Evolutionary conservation across 1,140 invertebrate genomes (phyloP), one percentile per base, ranked within the genome.

Genomic region (Drosophila willistoni): DNA sequence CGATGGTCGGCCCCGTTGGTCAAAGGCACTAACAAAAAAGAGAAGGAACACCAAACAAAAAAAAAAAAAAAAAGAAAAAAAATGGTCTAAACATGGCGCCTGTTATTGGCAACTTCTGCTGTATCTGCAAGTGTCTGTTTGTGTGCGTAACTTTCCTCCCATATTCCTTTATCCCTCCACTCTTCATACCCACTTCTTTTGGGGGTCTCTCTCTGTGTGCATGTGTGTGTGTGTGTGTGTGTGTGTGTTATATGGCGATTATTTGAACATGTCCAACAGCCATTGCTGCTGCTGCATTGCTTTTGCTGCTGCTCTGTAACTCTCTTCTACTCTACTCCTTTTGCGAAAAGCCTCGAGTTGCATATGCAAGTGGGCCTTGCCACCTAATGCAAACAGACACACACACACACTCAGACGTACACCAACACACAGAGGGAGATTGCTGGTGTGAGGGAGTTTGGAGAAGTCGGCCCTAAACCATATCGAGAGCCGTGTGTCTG

Each of bases 241-340:
- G 33, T 1, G 39, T 55, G 39, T 22, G 19, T 33, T 36, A 19
- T 29, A 39, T 64, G 79, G 64, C 64, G 79, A 66, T 76, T 80
- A 81, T 84, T 84, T 84, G 81, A 85, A 84, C 81, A 84, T 85
- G 81, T 79, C 81, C 81, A 84, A 85, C 81, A 85, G 81, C 77
- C 79, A 80, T 78, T 19, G 75, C 74, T 54, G 34, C 79, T 51
- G n/a, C 59, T 44, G 25, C 56, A 29, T 63, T 69, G 66, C 59
- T 47, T 61, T 65, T 80, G 68, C 68, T 68, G 36, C 72, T 69
- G 36, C 44, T 51, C 44, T 51, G 44, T 51, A 66, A 61, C 68
- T 62, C 65, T 42, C 73, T 76, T 54, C 71, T 36, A 10, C 34
- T 62, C 72, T 76, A 56, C 66, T 61, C 73, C 73, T 76, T 76